These are phyloP conservation scores for Pseudochirops cupreus DNA, from an alignment of 2,797 vertebrate genomes.

Conservation along the genomic window DNA sequence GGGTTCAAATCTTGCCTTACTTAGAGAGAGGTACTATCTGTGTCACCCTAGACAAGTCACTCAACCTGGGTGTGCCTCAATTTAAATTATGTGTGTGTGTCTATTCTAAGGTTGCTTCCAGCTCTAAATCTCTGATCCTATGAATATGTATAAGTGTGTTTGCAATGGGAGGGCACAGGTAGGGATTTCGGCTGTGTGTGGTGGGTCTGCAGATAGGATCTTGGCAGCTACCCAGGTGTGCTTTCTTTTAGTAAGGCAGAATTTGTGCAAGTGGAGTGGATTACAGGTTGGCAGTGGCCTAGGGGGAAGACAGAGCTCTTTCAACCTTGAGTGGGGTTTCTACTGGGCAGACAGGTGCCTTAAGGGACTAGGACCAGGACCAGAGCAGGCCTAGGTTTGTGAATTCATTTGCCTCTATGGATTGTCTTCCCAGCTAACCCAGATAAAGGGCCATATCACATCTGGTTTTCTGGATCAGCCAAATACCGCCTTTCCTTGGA, in stretches of 20 bases:
- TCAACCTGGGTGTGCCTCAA: not conserved
- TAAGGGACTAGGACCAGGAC: constrained; percentile 55
- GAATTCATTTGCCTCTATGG: constrained; percentile 67
- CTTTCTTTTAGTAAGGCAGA: constrained; percentile 32
- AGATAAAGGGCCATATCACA: not conserved
- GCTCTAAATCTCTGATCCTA: not conserved
- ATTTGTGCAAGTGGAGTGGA: constrained; percentile 23
- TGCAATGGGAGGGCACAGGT: not conserved
- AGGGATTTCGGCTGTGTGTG: not conserved
- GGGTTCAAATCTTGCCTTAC: not conserved
- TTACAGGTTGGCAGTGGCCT: not conserved
- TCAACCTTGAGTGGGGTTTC: not conserved
- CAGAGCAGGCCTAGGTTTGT: constrained; percentile 62
- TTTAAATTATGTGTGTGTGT: not conserved
- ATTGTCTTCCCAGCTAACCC: constrained; percentile 65
- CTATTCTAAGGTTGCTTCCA: not conserved
- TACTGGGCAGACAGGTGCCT: constrained; percentile 39
- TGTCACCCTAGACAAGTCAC: not conserved
- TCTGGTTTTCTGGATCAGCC: constrained; percentile 22
- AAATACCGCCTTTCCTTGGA: not conserved
- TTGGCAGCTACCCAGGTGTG: not conserved
- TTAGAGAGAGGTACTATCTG: not conserved
- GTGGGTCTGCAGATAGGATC: not conserved
- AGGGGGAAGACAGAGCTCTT: constrained; percentile 4
- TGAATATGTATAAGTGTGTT: not conserved